Percentiles rank a stretch among this genome's conserved stretches.
Evolutionary conservation across 1,140 invertebrate species (phyloP).

Genomic region (Euura lappo): DNA sequence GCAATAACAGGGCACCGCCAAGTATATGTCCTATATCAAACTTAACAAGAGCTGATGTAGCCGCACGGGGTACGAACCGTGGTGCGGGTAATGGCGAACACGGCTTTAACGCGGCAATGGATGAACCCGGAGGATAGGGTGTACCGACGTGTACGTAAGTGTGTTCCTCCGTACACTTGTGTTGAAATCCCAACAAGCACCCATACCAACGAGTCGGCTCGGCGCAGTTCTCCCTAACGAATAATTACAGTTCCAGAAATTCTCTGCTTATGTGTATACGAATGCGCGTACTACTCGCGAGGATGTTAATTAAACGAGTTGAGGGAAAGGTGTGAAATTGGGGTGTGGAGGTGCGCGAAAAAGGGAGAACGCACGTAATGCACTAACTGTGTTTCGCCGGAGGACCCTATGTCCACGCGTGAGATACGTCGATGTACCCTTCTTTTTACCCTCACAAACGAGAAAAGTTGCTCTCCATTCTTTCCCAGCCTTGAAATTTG

Average conservation of each 20-base stretch:
- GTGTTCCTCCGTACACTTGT: not conserved
- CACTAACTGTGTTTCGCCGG: constrained; percentile 36
- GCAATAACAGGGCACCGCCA: constrained; percentile 11
- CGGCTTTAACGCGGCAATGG: constrained; percentile 14
- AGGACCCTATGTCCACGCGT: constrained; percentile 12
- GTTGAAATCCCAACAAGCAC: not conserved
- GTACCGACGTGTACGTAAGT: not conserved
- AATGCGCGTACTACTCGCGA: constrained; percentile 10
- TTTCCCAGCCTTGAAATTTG: too few relatives aligned
- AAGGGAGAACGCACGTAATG: constrained; percentile 29
- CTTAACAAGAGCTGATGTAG: constrained; percentile 28
- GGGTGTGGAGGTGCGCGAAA: too few relatives aligned
- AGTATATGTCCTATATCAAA: constrained; percentile 29
- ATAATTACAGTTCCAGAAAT: constrained; percentile 41
- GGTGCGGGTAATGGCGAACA: constrained; percentile 26
- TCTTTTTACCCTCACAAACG: too few relatives aligned
- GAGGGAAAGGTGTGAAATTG: constrained; percentile 13
- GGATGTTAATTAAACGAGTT: constrained; percentile 28
- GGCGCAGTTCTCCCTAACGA: constrained; percentile 31
- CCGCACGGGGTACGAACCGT: constrained; percentile 9
- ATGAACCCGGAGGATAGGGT: not conserved
- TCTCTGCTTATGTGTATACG: constrained; percentile 11
- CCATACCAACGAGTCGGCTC: not conserved
- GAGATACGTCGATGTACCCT: too few relatives aligned
- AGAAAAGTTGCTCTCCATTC: too few relatives aligned